Conservation (phyloP, 1,140 invertebrate species). For the Drosophila elegans region DNA sequence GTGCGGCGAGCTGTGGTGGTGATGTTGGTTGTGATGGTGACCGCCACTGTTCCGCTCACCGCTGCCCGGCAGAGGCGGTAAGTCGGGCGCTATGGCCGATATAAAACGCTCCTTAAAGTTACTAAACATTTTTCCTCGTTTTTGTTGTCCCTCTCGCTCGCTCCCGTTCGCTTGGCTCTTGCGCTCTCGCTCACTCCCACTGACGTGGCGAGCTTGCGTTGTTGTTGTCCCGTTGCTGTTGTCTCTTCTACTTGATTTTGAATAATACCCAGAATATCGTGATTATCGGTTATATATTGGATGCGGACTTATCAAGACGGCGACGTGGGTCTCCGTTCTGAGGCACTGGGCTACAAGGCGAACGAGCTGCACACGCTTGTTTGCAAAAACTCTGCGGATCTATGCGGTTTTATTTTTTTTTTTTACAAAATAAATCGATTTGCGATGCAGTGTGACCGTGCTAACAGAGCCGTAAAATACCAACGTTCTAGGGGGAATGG, state of each 20-base stretch:
- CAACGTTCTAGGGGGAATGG: neutral
- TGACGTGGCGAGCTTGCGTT: slow-evolving; percentile 70
- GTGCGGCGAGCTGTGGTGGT: slow-evolving; percentile 9
- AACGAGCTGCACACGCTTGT: slow-evolving; percentile 1
- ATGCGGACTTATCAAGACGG: neutral
- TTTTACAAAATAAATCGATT: slow-evolving; percentile 45
- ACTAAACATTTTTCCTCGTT: slow-evolving; percentile 64
- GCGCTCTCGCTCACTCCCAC: slow-evolving; percentile 64
- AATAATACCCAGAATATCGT: neutral
- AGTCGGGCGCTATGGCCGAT: slow-evolving; percentile 76
- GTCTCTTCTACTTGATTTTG: neutral
- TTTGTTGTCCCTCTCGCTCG: neutral
- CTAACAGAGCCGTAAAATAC: neutral
- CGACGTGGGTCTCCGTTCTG: neutral
- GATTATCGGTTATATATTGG: neutral
- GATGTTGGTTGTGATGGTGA: slow-evolving; percentile 5
- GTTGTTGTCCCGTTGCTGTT: slow-evolving; percentile 7
- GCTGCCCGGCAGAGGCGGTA: slow-evolving; percentile 56
- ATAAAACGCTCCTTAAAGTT: slow-evolving; percentile 82
- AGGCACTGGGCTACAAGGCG: neutral
- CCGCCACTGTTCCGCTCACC: slow-evolving; percentile 1
- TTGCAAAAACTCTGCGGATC: slow-evolving; percentile 11
- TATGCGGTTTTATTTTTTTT: slow-evolving; percentile 15
- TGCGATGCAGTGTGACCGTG: slow-evolving; percentile 28
- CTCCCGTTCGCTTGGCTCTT: slow-evolving; percentile 3